phyloP scores from a whole-genome alignment of 2,888 invertebrate species.

The Leistus spinibarbis region DNA sequence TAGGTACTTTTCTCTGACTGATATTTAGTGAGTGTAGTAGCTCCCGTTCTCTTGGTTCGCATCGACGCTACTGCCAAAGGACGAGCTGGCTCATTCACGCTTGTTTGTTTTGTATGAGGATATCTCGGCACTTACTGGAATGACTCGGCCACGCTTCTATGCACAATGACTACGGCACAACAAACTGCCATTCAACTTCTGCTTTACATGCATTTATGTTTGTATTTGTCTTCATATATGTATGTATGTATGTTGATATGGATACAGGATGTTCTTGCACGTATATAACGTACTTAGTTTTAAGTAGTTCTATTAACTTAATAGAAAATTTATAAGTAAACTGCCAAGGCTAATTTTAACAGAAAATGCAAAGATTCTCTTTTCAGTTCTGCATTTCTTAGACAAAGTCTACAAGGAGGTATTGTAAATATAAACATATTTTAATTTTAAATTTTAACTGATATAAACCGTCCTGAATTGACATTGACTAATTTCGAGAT shows the following conservation, averaged over 20 bases:
- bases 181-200: conserved; percentile 45
- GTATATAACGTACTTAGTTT: background rate
- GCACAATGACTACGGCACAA: conserved; percentile 49
- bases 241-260: background rate
- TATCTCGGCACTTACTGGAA: conserved; percentile 53
- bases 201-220: background rate
- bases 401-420: no score
- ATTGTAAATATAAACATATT: no score
- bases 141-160: conserved; percentile 49
- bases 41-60: background rate
- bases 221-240: background rate
- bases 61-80: conserved; percentile 24
- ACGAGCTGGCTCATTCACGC: conserved; percentile 35
- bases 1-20: background rate
- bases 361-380: no score
- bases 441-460: no score
- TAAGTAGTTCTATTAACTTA: background rate
- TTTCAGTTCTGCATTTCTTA: no score
- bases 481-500: no score
- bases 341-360: no score
- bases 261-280: background rate
- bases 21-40: background rate
- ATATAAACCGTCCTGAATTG: no score
- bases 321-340: no score
- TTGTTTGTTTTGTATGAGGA: conserved; percentile 49